Percentiles rank a stretch among this genome's conserved stretches.
phyloP scores from a whole-genome alignment of 2,113 vertebrate species.

The Romanogobio albipinnatus region DNA sequence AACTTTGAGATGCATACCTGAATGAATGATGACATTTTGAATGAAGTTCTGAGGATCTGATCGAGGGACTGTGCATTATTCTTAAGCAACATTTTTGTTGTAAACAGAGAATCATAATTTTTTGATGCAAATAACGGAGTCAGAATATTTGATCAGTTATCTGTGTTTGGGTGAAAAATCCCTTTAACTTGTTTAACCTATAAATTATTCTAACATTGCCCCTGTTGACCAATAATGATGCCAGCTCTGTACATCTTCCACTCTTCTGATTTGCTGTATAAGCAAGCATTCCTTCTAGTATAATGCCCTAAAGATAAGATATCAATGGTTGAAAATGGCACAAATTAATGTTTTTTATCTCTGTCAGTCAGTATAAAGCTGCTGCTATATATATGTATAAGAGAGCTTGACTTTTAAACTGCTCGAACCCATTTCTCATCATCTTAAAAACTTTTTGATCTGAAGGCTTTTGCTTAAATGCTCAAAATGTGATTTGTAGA shows the following conservation, averaged over 20 bases:
- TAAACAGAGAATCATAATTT: not conserved
- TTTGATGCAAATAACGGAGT: not conserved
- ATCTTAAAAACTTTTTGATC: too few relatives aligned
- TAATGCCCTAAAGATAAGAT: not conserved
- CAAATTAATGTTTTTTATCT: not conserved
- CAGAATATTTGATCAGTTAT: not conserved
- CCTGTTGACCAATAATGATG: not conserved
- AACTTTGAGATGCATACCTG: not conserved
- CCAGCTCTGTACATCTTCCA: not conserved
- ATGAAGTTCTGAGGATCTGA: not conserved
- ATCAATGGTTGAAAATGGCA: not conserved
- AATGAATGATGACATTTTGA: conserved; percentile 3
- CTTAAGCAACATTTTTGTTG: not conserved
- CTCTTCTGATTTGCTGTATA: not conserved
- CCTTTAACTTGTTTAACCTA: not conserved
- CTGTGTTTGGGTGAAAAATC: not conserved
- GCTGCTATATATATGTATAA: not conserved
- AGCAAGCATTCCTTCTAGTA: not conserved
- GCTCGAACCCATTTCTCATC: not conserved
- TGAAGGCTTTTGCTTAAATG: too few relatives aligned
- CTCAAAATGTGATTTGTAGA: too few relatives aligned
- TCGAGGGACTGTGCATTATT: not conserved
- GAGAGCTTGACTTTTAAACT: not conserved
- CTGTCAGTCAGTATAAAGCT: not conserved
- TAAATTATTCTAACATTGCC: not conserved